Base-by-base conservation (phyloP, 2,888 invertebrate species). In the Pheosia tremula region DNA sequence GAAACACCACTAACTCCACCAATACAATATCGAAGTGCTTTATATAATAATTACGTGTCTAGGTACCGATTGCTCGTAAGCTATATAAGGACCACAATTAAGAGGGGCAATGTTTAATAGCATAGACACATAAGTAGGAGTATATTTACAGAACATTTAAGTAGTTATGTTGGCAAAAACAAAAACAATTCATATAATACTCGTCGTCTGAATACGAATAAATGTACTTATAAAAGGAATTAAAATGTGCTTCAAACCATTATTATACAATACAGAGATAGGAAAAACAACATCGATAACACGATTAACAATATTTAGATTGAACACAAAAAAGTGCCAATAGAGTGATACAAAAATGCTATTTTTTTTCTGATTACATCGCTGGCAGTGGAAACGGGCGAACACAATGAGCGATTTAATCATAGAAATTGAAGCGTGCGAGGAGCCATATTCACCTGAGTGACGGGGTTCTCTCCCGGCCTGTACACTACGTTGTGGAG, bases 401-500 rank as follows among this genome's bases (percentile, higher is more conserved):
- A 43, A 43, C n/a, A 4, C 43, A 55, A 36, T 41, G 43, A 64
- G 66, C 64, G 54, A 7, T 68, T 64, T 67, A 68, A 37, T 66
- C 58, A 60, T 58, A 58, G 58, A 64, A 66, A 69, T 58, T 66
- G 67, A 70, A 66, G 37, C 13, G 64, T 53, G 38, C 64, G 60
- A 58, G 63, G 58, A 64, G 54, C 53, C 7, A 57, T 72, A 78
- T 79, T 95, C 94, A 98, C 98, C 97, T 98, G 97, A 78, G 97
- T 97, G 78, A 98, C 97, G 71, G 97, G 97, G 91, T 98, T 98
- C 86, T 98, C 98, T 71, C 97, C 98, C 1, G 98, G 97, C 76
- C 97, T 94, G 92, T 98, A 98, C 74, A 97, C 97, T 69, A 97
- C 97, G 89, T 98, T 97, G 94, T 97, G 97, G 67, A 97, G 94